Conservation (phyloP, 2,797 vertebrate species). For the Ambastaia sidthimunki region DNA sequence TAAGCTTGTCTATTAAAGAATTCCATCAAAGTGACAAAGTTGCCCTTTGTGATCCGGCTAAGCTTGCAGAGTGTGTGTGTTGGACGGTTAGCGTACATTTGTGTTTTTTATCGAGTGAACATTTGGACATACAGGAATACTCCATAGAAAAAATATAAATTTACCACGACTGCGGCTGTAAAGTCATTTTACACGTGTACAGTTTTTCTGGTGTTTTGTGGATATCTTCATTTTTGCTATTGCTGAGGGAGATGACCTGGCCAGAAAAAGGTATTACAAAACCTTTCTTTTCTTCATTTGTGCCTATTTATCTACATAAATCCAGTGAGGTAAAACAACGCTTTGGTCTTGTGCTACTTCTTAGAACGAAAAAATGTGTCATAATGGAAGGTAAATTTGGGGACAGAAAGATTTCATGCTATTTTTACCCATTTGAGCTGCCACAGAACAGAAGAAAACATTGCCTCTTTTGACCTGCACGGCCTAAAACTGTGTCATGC, state of each 20-base stretch:
- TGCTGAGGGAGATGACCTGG: slow-evolving; percentile 38
- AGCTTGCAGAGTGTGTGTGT: slow-evolving; percentile 21
- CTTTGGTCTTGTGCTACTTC: slow-evolving; percentile 31
- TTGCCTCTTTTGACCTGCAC: slow-evolving; percentile 50
- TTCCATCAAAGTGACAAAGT: slow-evolving; percentile 42
- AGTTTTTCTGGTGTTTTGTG: neutral
- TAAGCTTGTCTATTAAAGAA: slow-evolving; percentile 48
- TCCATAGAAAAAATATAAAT: neutral
- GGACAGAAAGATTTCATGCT: slow-evolving; percentile 42
- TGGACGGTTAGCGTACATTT: slow-evolving; percentile 1
- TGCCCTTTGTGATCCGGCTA: slow-evolving; percentile 31
- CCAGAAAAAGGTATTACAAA: slow-evolving; percentile 34
- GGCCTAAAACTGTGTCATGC: slow-evolving; percentile 55
- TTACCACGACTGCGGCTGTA: neutral
- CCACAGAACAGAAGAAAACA: slow-evolving; percentile 40
- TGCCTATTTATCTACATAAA: neutral
- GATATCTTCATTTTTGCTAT: slow-evolving; percentile 19
- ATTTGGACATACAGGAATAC: neutral
- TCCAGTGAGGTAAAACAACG: slow-evolving; percentile 10
- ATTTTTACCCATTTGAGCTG: slow-evolving; percentile 51
- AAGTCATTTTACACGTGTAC: neutral
- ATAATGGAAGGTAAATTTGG: slow-evolving; percentile 37
- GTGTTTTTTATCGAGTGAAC: neutral
- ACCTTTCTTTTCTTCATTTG: neutral
- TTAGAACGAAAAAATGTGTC: slow-evolving; percentile 44